Conservation (phyloP, 2,797 vertebrate genomes). For the Euphonia xanthogaster region DNA sequence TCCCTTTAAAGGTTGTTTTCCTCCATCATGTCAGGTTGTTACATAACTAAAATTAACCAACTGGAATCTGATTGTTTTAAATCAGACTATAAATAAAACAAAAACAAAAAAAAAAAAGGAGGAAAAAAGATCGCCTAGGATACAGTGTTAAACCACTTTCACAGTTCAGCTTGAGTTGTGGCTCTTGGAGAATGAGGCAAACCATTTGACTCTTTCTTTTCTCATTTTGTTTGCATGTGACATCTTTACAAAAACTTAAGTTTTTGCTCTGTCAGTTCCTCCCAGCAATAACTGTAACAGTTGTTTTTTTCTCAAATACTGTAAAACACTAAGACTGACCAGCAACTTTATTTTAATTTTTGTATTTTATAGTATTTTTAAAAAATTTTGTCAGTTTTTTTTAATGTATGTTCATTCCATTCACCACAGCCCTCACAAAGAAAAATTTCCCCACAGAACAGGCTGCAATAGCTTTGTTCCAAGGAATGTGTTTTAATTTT, state of each 20-base stretch:
- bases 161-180: slow-evolving; percentile 99
- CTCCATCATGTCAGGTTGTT: slow-evolving; percentile 98
- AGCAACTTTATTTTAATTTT: slow-evolving; percentile 79
- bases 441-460: slow-evolving; percentile 92
- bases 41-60: slow-evolving; percentile 97
- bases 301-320: slow-evolving; percentile 82
- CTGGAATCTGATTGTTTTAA: slow-evolving; percentile 98
- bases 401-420: slow-evolving; percentile 81
- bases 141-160: slow-evolving; percentile 99
- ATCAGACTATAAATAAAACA: slow-evolving; percentile 99
- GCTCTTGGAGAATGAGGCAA: slow-evolving; percentile 97
- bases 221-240: slow-evolving; percentile 76
- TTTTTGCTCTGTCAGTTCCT: slow-evolving; percentile 80
- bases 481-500: slow-evolving; percentile 99
- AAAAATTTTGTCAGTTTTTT: slow-evolving; percentile 77
- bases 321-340: slow-evolving; percentile 86
- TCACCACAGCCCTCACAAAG: slow-evolving; percentile 89
- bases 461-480: slow-evolving; percentile 88
- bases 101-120: slow-evolving; percentile 73
- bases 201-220: slow-evolving; percentile 83
- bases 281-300: slow-evolving; percentile 83
- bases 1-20: slow-evolving; percentile 97
- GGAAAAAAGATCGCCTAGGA: slow-evolving; percentile 93
- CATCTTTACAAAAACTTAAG: slow-evolving; percentile 74
- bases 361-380: slow-evolving; percentile 75